Evolutionary conservation across 2,113 vertebrate species (phyloP).

Genomic region (Chiloscyllium plagiosum): DNA sequence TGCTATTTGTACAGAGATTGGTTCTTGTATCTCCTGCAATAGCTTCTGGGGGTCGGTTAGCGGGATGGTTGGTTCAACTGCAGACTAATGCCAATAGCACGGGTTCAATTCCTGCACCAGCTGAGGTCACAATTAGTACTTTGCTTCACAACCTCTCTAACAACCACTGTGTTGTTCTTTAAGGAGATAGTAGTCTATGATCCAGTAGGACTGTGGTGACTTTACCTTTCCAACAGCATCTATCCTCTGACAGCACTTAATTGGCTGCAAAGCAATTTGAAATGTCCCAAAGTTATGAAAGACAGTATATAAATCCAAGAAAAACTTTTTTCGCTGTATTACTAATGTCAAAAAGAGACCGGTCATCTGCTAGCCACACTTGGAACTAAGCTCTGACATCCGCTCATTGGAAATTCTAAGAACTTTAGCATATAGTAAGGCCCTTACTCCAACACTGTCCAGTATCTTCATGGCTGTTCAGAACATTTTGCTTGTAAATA

Average conservation of each 20-base stretch:
- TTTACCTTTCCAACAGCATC: neutral
- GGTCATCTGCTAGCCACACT: neutral
- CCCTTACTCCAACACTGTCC: too few relatives aligned
- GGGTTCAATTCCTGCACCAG: too few relatives aligned
- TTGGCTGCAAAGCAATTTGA: neutral
- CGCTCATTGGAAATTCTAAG: neutral
- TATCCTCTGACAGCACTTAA: neutral
- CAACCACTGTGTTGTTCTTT: too few relatives aligned
- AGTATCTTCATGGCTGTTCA: neutral
- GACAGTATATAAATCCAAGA: neutral
- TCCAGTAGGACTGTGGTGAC: too few relatives aligned
- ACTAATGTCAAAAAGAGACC: neutral
- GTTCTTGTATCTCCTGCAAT: neutral
- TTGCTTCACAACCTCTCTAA: too few relatives aligned
- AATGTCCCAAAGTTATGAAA: neutral
- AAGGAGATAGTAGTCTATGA: too few relatives aligned
- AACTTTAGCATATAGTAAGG: neutral
- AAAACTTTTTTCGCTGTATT: neutral
- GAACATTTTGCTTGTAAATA: neutral
- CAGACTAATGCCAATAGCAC: too few relatives aligned
- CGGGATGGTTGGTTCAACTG: too few relatives aligned
- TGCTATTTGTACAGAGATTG: neutral
- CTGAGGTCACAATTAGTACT: too few relatives aligned
- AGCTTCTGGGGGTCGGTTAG: neutral
- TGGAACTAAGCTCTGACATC: neutral